phyloP scores from a whole-genome alignment of 1,140 invertebrate species.

The Leptinotarsa defecta region DNA sequence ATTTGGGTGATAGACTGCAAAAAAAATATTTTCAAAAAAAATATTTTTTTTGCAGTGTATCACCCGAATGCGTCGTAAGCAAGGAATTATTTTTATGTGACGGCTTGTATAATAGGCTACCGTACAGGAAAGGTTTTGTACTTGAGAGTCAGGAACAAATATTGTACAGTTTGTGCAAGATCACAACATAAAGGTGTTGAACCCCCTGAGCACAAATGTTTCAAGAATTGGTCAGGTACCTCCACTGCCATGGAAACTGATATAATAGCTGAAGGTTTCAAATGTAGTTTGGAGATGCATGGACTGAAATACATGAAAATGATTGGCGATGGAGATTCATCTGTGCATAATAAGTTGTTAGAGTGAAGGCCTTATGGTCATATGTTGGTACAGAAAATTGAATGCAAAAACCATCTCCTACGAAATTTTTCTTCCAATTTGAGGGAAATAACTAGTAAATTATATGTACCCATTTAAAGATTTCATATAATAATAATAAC shows the following conservation, averaged over 20 bases:
- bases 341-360: slow-evolving; percentile 49
- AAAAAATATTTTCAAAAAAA: too few relatives aligned
- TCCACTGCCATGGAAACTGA: slow-evolving; percentile 55
- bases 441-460: neutral
- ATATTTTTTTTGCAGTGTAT: too few relatives aligned
- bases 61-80: too few relatives aligned
- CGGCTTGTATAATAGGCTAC: slow-evolving; percentile 54
- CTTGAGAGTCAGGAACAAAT: slow-evolving; percentile 54
- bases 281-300: slow-evolving; percentile 49
- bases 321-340: slow-evolving; percentile 58
- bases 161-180: slow-evolving; percentile 50
- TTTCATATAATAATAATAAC: neutral
- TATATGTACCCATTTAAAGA: slow-evolving; percentile 10
- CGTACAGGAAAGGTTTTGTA: slow-evolving; percentile 54
- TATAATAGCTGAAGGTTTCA: slow-evolving; percentile 56
- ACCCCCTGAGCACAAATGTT: slow-evolving; percentile 41
- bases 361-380: slow-evolving; percentile 47
- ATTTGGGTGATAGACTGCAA: too few relatives aligned
- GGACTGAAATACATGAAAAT: slow-evolving; percentile 51
- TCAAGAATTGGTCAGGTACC: slow-evolving; percentile 50
- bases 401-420: slow-evolving; percentile 50
- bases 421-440: slow-evolving; percentile 31
- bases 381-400: slow-evolving; percentile 50
- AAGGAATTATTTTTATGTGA: too few relatives aligned
- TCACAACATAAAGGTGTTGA: slow-evolving; percentile 31